Evolutionary conservation across 2,888 invertebrate genomes (phyloP).

Genomic region (Mythimna pallens): DNA sequence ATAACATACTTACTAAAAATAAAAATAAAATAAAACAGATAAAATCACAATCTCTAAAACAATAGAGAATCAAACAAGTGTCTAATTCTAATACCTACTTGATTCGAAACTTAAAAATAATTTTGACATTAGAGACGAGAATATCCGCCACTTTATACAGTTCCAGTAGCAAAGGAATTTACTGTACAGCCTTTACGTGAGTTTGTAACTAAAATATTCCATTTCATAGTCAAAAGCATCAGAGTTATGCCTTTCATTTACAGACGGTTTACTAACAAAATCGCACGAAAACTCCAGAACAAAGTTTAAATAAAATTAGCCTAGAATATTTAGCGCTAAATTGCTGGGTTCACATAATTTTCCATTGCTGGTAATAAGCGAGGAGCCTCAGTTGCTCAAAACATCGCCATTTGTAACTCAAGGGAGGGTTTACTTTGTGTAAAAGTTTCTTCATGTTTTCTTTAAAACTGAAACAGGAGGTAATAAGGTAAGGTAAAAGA

Average conservation of each 20-base stretch:
- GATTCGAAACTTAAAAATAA: slow-evolving; percentile 15
- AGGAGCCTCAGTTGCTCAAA: slow-evolving; percentile 28
- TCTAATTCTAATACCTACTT: background rate
- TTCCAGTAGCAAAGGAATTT: slow-evolving; percentile 35
- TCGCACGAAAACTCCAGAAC: slow-evolving; percentile 50
- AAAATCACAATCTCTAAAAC: background rate
- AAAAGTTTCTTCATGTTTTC: slow-evolving; percentile 17
- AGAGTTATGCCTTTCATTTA: slow-evolving; percentile 55
- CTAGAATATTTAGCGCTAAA: slow-evolving; percentile 43
- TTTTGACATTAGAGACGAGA: slow-evolving; percentile 3
- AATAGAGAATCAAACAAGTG: slow-evolving; percentile 9
- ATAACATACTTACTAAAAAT: too few species aligned
- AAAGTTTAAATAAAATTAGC: slow-evolving; percentile 58
- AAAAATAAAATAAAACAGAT: background rate
- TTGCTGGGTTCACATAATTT: slow-evolving; percentile 36
- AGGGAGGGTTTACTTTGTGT: slow-evolving; percentile 10
- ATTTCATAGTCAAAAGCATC: slow-evolving; percentile 56
- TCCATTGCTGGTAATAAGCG: slow-evolving; percentile 24
- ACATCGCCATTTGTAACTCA: slow-evolving; percentile 38
- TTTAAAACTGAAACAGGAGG: background rate
- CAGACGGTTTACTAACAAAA: slow-evolving; percentile 56
- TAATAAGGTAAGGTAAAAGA: background rate
- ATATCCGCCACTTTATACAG: slow-evolving; percentile 14
- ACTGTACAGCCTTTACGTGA: slow-evolving; percentile 37
- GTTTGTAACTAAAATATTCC: slow-evolving; percentile 55